Evolutionary conservation across 2,797 vertebrate species (phyloP).

Genomic region (Lagorchestes hirsutus): DNA sequence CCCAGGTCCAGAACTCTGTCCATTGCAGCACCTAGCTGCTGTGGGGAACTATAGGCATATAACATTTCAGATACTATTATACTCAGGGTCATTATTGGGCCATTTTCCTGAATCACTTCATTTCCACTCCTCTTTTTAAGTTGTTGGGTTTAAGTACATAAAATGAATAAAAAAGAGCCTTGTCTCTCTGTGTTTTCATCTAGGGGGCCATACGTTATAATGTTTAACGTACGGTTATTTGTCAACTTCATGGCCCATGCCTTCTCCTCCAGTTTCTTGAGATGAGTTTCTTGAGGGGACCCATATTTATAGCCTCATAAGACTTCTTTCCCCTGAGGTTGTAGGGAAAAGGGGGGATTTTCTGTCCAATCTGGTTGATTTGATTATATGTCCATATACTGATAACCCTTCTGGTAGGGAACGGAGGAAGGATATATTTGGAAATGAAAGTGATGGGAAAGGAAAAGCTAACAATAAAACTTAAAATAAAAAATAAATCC

Average conservation of each 20-base stretch:
- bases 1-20: background rate
- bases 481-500: background rate
- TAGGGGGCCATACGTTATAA: background rate
- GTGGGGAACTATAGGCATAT: background rate
- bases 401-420: background rate
- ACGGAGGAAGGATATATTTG: too few relatives aligned
- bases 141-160: background rate
- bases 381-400: background rate
- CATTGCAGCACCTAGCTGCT: background rate
- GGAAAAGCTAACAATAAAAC: background rate
- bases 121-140: background rate
- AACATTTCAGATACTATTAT: background rate
- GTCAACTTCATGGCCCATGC: background rate
- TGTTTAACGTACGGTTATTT: background rate
- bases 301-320: too few relatives aligned
- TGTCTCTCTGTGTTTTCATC: background rate
- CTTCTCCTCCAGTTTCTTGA: background rate
- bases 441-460: background rate
- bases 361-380: background rate
- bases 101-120: background rate
- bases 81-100: background rate
- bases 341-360: background rate
- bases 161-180: background rate
- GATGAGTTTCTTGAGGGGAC: too few relatives aligned
- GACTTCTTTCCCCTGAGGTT: too few relatives aligned